Evolutionary conservation across 2,113 vertebrate species (phyloP), one percentile per base, ranked within the genome.

Genomic region (Anoura caudifer): DNA sequence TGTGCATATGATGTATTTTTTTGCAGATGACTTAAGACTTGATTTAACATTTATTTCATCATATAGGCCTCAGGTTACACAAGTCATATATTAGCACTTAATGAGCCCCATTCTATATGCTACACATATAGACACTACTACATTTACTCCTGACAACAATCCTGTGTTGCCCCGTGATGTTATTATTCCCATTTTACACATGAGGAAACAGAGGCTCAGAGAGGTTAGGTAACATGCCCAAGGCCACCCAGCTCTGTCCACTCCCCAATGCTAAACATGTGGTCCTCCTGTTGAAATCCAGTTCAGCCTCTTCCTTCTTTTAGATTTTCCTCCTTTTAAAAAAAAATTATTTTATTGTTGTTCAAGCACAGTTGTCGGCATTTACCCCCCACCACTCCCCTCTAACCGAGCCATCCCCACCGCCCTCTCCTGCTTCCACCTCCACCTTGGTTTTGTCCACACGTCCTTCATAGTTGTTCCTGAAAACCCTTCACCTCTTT

Each of bases 1-100:
- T 50, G 17, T 87, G 24, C 6, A 84, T 59, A 47, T 38, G 36
- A 70, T 87, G 6, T 73, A 17, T 52, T 89, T 86, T 86, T 95
- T 84, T 85, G n/a, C 50, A 84, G 80, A 45, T 91, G 69, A 69
- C 43, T 75, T 93, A 76, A 76, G 45, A 92, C 79, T 82, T 82
- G 36, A 70, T 38, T 79, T 90, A 54, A 45, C 36, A 81, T 41
- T 67, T 52, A 65, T 63, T 45, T 96, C 65, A 81, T 65, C 22
- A 7, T 54, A 38, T 14, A 52, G 13, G 47, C 11, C 6, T 54
- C n/a, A 93, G 45, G 1, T 88, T 82, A 82, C 17, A 73, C 31
- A 80, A 38, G 26, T 70, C 31, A 82, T 41, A 26, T 52, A 47
- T 81, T 67, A 79, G 12, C 31, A 95, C 56, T 83, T 91, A 79